These are phyloP conservation scores for Dyspetes luteomarginatus DNA, from an alignment of 2,888 invertebrate species.

Conservation along the genomic window DNA sequence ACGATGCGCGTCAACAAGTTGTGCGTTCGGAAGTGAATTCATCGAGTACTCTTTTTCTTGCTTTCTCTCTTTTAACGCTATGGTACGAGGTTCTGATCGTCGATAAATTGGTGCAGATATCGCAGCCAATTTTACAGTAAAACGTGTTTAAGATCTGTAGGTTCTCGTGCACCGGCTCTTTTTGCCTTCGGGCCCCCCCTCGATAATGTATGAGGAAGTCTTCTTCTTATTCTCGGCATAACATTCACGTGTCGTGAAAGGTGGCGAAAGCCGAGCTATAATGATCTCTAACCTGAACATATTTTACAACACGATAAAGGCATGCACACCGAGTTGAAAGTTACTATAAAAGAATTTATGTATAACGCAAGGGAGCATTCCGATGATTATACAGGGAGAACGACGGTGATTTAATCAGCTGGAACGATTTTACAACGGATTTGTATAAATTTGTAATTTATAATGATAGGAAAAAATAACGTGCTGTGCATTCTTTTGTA, in stretches of 20 bases:
- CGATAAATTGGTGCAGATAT: conserved; percentile 81
- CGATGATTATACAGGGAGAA: not conserved
- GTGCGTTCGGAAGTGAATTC: conserved; percentile 68
- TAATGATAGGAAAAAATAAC: not conserved
- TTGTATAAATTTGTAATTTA: not conserved
- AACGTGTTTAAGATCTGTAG: conserved; percentile 77
- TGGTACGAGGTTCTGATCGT: conserved; percentile 41
- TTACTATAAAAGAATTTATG: conserved; percentile 20
- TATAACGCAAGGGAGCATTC: not conserved
- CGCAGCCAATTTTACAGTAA: conserved; percentile 77
- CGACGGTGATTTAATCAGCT: not conserved
- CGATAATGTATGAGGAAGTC: conserved; percentile 65
- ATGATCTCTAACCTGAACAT: conserved; percentile 58
- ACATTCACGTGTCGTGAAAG: conserved; percentile 38
- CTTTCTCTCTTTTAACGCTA: conserved; percentile 2
- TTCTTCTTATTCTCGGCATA: conserved; percentile 47
- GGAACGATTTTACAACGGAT: not conserved
- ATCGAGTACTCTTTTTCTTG: conserved; percentile 36
- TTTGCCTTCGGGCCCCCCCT: conserved; percentile 65
- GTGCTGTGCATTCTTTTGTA: not conserved
- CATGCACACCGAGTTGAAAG: conserved; percentile 35
- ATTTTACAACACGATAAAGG: conserved; percentile 54
- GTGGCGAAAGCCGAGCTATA: conserved; percentile 57
- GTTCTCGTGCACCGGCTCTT: conserved; percentile 46
- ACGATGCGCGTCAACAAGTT: conserved; percentile 72